Evolutionary conservation across 1,140 invertebrate genomes (phyloP).

Genomic region (Lerema accius): DNA sequence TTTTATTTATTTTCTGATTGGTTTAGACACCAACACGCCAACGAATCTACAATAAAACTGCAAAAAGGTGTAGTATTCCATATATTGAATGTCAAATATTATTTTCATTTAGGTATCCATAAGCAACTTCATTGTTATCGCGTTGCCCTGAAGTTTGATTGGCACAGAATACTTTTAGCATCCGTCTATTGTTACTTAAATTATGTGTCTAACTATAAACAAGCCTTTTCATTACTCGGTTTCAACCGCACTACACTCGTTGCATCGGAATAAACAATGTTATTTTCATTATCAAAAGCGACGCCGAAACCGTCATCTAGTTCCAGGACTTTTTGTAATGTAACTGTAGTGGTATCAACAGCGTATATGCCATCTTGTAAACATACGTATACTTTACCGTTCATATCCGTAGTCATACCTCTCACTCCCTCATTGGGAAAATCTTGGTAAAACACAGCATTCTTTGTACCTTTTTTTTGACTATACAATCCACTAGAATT

Average conservation of each 20-base stretch:
- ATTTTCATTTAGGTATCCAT: too few relatives aligned
- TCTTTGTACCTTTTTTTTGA: slow-evolving; percentile 58
- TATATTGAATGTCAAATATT: slow-evolving; percentile 10
- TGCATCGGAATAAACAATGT: slow-evolving; percentile 65
- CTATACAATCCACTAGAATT: slow-evolving; percentile 60
- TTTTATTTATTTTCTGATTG: too few relatives aligned
- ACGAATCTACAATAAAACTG: too few relatives aligned
- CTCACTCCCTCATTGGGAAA: slow-evolving; percentile 42
- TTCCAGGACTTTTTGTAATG: slow-evolving; percentile 51
- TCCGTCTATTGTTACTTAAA: not conserved
- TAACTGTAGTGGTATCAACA: slow-evolving; percentile 41
- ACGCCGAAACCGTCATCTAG: slow-evolving; percentile 59
- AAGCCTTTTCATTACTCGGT: slow-evolving; percentile 50
- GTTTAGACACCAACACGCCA: too few relatives aligned
- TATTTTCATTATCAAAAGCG: slow-evolving; percentile 63
- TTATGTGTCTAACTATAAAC: slow-evolving; percentile 32
- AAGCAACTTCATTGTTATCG: not conserved
- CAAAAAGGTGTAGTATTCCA: too few relatives aligned
- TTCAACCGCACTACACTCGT: slow-evolving; percentile 49
- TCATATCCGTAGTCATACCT: slow-evolving; percentile 51
- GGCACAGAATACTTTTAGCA: not conserved
- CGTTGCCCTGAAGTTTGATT: not conserved
- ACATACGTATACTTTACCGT: slow-evolving; percentile 57
- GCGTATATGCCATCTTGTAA: slow-evolving; percentile 57
- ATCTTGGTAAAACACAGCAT: slow-evolving; percentile 47